phyloP scores from a whole-genome alignment of 2,113 vertebrate species.

The Muntiacus muntjak region DNA sequence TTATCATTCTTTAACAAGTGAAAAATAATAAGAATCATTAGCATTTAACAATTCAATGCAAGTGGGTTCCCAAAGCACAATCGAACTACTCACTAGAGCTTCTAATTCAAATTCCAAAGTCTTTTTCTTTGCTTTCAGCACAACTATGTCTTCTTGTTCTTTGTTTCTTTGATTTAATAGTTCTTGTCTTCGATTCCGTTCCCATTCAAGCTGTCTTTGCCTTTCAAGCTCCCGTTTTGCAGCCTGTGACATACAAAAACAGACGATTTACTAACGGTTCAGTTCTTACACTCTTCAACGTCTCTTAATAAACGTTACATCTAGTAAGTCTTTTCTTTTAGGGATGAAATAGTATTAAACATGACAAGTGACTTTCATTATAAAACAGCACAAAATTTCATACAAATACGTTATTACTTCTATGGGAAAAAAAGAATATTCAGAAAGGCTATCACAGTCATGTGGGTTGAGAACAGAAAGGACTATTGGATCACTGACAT shows the following conservation, averaged over 20 bases:
- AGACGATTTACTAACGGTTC: background rate
- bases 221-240: slow-evolving; percentile 96
- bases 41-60: background rate
- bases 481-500: background rate
- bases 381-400: background rate
- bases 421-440: background rate
- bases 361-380: background rate
- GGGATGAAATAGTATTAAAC: background rate
- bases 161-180: slow-evolving; percentile 95
- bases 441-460: background rate
- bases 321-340: background rate
- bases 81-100: slow-evolving; percentile 87
- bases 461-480: background rate
- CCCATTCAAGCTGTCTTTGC: slow-evolving; percentile 97
- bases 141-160: slow-evolving; percentile 96
- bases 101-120: slow-evolving; percentile 98
- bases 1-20: slow-evolving; percentile 89
- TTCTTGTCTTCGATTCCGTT: slow-evolving; percentile 94
- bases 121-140: slow-evolving; percentile 97
- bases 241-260: slow-evolving; percentile 78
- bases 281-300: background rate
- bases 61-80: background rate
- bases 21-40: slow-evolving; percentile 23
- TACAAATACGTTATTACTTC: background rate
- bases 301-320: background rate